phyloP scores from a whole-genome alignment of 2,113 vertebrate species.

The Megaptera novaeangliae region DNA sequence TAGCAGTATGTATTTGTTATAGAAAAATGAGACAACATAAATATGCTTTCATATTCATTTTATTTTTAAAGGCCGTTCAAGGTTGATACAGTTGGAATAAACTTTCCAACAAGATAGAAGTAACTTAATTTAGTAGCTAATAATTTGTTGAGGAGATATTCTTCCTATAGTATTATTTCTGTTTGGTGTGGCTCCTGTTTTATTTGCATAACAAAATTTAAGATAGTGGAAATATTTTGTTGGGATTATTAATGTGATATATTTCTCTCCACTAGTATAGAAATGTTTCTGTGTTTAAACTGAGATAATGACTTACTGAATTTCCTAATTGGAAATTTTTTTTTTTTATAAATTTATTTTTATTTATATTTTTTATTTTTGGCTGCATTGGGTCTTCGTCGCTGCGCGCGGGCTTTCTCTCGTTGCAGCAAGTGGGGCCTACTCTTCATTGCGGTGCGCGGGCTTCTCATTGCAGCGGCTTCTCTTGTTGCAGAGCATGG shows the following conservation, averaged over 20 bases:
- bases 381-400: too few species aligned
- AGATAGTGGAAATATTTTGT: constrained; percentile 17
- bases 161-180: not conserved
- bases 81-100: not conserved
- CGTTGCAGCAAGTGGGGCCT: too few species aligned
- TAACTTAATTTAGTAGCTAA: not conserved
- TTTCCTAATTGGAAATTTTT: not conserved
- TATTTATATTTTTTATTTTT: too few species aligned
- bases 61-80: not conserved
- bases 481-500: too few species aligned
- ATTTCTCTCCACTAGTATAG: not conserved
- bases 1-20: not conserved
- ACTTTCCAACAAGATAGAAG: not conserved
- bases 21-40: constrained; percentile 1
- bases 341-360: too few species aligned
- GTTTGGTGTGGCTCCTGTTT: not conserved
- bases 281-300: constrained; percentile 36
- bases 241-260: not conserved
- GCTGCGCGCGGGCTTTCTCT: too few species aligned
- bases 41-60: not conserved
- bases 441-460: too few species aligned
- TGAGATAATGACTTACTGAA: constrained; percentile 13
- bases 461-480: too few species aligned
- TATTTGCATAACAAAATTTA: not conserved
- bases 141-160: not conserved